Evolutionary conservation across 2,888 invertebrate genomes (phyloP), one percentile per base, ranked within the genome.

Genomic region (Papilio demoleus): DNA sequence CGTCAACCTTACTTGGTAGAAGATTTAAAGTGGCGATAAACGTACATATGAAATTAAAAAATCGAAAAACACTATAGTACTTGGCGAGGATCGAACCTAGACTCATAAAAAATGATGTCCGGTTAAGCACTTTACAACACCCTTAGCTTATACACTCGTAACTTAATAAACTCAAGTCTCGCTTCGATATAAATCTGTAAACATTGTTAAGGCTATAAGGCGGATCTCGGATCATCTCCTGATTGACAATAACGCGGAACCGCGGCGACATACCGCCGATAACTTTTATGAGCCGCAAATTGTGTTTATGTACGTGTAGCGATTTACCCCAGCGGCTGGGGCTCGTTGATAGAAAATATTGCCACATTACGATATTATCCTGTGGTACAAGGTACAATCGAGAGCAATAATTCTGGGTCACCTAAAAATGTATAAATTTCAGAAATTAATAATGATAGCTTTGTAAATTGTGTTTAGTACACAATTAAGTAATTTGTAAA

Each of bases 261-360:
- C 71, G 65, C 71, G 70, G 71, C 75, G 73, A 76, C 77, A 77
- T 79, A 77, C 76, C 82, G 79, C 73, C 88, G 88, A 85, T 92
- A 91, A 92, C 91, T 92, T 92, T 92, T 92, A 92, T 91, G 92
- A 90, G 88, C 83, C 81, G 82, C 81, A 88, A 90, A 92, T 92
- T 92, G 91, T 91, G 88, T 92, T 92, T 92, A 92, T 88, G 86
- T 80, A 80, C 77, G 77, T 79, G 79, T 81, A 84, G 86, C 87
- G 89, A 89, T 89, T 90, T 88, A 86, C 84, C 84, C 83, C 74
- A 76, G 76, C 73, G 73, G 72, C 72, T 71, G 72, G 73, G 72
- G 69, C 72, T 78, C 82, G 77, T 85, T 88, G 86, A 89, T 90
- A 86, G 88, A 85, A 88, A 89, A 90, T 89, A 88, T 90, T 88